Evolutionary conservation across 2,888 invertebrate genomes (phyloP), one percentile per base, ranked within the genome.

Genomic region (Resseliella maxima): DNA sequence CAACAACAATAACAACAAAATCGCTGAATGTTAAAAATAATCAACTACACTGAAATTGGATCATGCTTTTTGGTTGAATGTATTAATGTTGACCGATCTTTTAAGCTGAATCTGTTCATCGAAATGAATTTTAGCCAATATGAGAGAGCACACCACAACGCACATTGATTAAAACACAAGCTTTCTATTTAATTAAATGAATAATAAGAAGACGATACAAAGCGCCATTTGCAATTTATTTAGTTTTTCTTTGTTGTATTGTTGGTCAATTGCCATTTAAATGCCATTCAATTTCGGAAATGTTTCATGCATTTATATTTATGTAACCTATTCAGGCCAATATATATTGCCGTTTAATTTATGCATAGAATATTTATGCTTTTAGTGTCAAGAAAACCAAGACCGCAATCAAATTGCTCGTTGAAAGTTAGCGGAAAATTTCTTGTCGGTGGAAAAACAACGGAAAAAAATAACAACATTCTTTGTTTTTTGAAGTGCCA

Each of bases 101-200:
- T 50, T n/a, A n/a, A n/a, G n/a, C n/a, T n/a, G n/a, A n/a, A n/a
- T n/a, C n/a, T 50, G 12, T 50, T 50, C 6, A 8, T 12, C 41
- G 41, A 41, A 41, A 41, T 50, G 46, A 18, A 50, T 50, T 15
- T 18, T n/a, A n/a, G n/a, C n/a, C n/a, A n/a, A n/a, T n/a, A n/a
- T n/a, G 41, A 41, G 41, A 8, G 41, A 41, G 41, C 12, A 12
- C 6, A 8, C 2, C 50, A 59, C 72, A 31, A 15, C 31, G 72
- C 72, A 72, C 31, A 72, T 72, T 72, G 72, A 72, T 72, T 72
- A 35, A 72, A 35, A 27, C 15, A 72, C 31, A 72, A 72, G 31
- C 72, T 72, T 72, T 72, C 31, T 72, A 72, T 72, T 72, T 72
- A 72, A 72, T 72, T 72, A 72, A 72, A 72, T 72, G 72, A 72